Evolutionary conservation across 1,140 invertebrate species (phyloP), one percentile per base, ranked within the genome.

Genomic region (Bombus sibiricus): DNA sequence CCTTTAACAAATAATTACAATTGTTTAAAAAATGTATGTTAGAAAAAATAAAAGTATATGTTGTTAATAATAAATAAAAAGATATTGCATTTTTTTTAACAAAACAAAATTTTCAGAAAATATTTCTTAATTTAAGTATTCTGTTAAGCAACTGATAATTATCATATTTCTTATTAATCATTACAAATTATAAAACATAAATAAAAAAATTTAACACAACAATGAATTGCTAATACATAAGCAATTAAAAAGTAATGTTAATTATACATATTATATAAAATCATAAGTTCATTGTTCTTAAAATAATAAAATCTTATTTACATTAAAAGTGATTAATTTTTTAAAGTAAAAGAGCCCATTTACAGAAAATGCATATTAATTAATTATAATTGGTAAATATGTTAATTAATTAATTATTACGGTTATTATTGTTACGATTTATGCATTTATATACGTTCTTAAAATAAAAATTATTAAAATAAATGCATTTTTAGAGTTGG

Each of bases 301-400:
- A 77, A 81, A 73, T 34, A 82, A 79, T 86, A 81, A 86, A 66
- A 83, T 75, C 15, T 28, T 37, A 28, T 43, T 59, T 18, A 66
- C 12, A 72, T 72, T 62, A 59, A 82, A 75, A 62, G 15, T 77
- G n/a, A 71, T 79, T 79, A 71, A n/a, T 28, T 62, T 62, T 83
- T 18, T 57, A 39, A 83, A 22, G 25, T 41, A 43, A 41, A 25
- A 68, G 8, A 57, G 28, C 25, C 4, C 13, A 72, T 72, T 73
- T 39, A 74, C 5, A 68, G 18, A 68, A 53, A 82, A 1, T 62
- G 10, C 6, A 39, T 28, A 41, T 32, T 32, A 41, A 39, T 32
- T 76, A 22, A 71, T 71, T 34, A 22, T 71, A 71, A 39, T 25
- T 41, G 25, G 9, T 37, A 64, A 47, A 59, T 53, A 25, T 76